Percentiles rank a stretch among this genome's conserved stretches.
phyloP scores from a whole-genome alignment of 1,140 invertebrate genomes.

The Neodiprion lecontei region DNA sequence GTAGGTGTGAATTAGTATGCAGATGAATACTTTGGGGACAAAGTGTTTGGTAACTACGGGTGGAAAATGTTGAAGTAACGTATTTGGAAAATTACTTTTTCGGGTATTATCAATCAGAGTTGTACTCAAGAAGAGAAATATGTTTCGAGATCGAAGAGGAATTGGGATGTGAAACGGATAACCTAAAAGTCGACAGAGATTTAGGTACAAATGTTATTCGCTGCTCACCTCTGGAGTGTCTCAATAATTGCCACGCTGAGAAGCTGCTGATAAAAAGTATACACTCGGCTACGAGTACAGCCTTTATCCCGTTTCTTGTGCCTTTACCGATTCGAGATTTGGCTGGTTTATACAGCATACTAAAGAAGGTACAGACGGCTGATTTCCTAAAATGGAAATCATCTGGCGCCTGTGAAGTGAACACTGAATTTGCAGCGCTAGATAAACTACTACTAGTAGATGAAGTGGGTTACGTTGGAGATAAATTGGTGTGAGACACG shows the following conservation, averaged over 20 bases:
- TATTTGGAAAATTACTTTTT: too few species aligned
- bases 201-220: not conserved
- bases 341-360: slow-evolving; percentile 52
- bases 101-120: too few species aligned
- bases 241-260: slow-evolving; percentile 46
- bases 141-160: not conserved
- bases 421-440: slow-evolving; percentile 27
- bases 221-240: slow-evolving; percentile 50
- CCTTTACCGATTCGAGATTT: slow-evolving; percentile 16
- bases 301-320: slow-evolving; percentile 21
- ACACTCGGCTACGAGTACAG: slow-evolving; percentile 34
- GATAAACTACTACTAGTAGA: slow-evolving; percentile 11
- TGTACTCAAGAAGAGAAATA: too few species aligned
- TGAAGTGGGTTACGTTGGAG: too few species aligned
- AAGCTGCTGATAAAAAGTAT: slow-evolving; percentile 36
- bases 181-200: not conserved
- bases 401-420: slow-evolving; percentile 39
- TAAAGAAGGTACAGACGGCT: slow-evolving; percentile 32
- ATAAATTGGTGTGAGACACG: too few species aligned
- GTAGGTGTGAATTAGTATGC: slow-evolving; percentile 1
- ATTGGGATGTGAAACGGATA: not conserved
- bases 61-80: too few species aligned
- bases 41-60: too few species aligned
- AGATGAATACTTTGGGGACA: not conserved
- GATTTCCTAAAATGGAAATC: slow-evolving; percentile 61